These are phyloP conservation scores for Macrostomum lignano DNA, from an alignment of 1,140 invertebrate genomes.

Conservation along the genomic window DNA sequence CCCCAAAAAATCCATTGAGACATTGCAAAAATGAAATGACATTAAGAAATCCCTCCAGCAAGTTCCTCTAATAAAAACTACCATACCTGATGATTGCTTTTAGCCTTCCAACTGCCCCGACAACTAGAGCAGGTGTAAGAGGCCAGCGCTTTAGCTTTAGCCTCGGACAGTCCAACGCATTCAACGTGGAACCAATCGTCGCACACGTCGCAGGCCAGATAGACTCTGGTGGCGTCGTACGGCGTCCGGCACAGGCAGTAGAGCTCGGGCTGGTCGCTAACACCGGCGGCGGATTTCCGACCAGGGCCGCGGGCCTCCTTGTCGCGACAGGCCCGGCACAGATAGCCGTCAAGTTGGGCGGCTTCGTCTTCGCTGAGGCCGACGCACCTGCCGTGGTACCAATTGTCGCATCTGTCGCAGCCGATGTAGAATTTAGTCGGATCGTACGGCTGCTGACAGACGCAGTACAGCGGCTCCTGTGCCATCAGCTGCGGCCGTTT, in stretches of 20 bases:
- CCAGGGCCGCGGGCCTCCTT: too few species aligned
- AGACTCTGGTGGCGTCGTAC: constrained; percentile 71
- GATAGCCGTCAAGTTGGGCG: constrained; percentile 71
- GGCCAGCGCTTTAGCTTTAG: constrained; percentile 69
- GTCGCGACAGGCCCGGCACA: constrained; percentile 82
- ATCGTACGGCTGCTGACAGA: constrained; percentile 81
- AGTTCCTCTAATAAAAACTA: too few species aligned
- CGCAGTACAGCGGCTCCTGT: constrained; percentile 78
- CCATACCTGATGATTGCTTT: too few species aligned
- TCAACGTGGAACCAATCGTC: constrained; percentile 95
- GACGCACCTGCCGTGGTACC: constrained; percentile 91
- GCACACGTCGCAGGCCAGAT: constrained; percentile 87
- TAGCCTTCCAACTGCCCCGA: too few species aligned
- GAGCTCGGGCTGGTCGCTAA: constrained; percentile 46
- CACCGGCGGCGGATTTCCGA: too few species aligned
- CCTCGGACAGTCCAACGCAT: constrained; percentile 75
- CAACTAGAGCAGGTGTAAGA: constrained; percentile 86
- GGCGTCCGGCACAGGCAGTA: constrained; percentile 81
- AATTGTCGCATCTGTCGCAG: constrained; percentile 86
- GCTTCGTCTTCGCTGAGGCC: constrained; percentile 72
- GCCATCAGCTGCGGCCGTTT: too few species aligned
- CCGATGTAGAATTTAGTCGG: constrained; percentile 77
- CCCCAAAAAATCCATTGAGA: too few species aligned
- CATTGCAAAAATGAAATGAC: too few species aligned
- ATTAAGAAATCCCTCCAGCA: too few species aligned